These are phyloP conservation scores for Trachurus trachurus DNA, from an alignment of 2,797 vertebrate species.

Conservation along the genomic window DNA sequence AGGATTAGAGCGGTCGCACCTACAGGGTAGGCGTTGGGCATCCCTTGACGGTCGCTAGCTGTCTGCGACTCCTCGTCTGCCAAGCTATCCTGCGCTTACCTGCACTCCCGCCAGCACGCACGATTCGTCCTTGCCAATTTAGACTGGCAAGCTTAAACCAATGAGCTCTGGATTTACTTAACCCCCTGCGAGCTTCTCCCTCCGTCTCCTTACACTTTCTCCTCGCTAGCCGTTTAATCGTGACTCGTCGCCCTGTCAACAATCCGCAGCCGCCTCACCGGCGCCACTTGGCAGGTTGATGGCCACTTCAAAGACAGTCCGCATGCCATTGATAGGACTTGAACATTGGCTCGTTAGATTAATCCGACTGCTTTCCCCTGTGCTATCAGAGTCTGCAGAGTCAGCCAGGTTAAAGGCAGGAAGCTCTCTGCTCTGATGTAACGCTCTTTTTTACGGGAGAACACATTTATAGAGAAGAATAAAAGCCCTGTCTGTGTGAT, in stretches of 20 bases:
- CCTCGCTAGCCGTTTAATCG: conserved; percentile 8
- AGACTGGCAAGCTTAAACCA: conserved; percentile 41
- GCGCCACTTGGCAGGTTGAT: conserved; percentile 4
- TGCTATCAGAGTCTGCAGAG: neutral
- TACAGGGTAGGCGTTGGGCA: conserved; percentile 20
- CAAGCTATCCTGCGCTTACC: conserved; percentile 18
- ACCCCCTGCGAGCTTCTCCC: conserved; percentile 18
- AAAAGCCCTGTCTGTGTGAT: conserved; percentile 16
- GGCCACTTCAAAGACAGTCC: neutral
- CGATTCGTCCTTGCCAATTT: conserved; percentile 12
- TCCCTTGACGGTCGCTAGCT: conserved; percentile 23
- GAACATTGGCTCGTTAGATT: conserved; percentile 7
- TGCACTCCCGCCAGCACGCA: neutral
- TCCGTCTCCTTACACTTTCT: conserved; percentile 8
- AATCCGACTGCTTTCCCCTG: neutral
- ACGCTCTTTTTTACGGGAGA: conserved; percentile 21
- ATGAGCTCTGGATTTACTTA: conserved; percentile 48
- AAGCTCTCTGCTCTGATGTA: conserved; percentile 45
- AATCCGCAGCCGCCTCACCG: neutral
- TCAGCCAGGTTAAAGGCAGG: conserved; percentile 24
- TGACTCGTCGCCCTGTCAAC: conserved; percentile 21
- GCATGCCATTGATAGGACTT: neutral
- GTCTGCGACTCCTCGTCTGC: conserved; percentile 27
- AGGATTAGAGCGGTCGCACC: conserved; percentile 67
- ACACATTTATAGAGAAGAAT: conserved; percentile 32